These are phyloP conservation scores for Parasteatoda lunata DNA, from an alignment of 2,888 invertebrate genomes.

Conservation along the genomic window DNA sequence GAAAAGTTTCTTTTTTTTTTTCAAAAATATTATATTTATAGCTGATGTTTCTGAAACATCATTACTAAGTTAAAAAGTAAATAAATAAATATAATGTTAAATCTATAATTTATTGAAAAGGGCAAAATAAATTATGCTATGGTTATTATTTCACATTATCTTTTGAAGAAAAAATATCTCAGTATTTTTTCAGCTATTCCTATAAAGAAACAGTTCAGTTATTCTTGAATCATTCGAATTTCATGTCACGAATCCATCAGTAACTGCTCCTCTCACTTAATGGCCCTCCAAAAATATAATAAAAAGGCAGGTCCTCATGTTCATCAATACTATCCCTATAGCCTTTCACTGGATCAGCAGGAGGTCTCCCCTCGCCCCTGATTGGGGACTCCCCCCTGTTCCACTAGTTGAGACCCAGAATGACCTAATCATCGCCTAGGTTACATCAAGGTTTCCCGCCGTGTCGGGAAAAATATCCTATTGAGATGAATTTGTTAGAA, in stretches of 20 bases:
- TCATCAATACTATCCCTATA: slow-evolving; percentile 37
- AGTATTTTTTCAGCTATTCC: too few species aligned
- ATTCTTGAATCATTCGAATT: not conserved
- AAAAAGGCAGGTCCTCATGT: slow-evolving; percentile 25
- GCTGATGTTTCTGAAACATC: too few species aligned
- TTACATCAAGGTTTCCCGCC: slow-evolving; percentile 36
- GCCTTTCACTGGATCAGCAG: slow-evolving; percentile 5
- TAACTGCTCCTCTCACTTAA: slow-evolving; percentile 40
- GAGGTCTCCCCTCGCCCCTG: not conserved
- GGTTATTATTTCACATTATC: too few species aligned
- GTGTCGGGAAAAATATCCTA: slow-evolving; percentile 15
- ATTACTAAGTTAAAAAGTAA: too few species aligned
- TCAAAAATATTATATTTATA: too few species aligned
- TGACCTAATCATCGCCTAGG: slow-evolving; percentile 51
- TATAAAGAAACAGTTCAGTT: too few species aligned
- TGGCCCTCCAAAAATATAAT: slow-evolving; percentile 46
- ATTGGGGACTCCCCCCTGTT: slow-evolving; percentile 8
- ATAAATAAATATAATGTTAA: too few species aligned
- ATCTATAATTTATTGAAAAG: too few species aligned
- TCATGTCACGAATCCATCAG: slow-evolving; percentile 18
- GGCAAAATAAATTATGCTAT: too few species aligned
- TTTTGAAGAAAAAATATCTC: too few species aligned
- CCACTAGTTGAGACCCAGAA: not conserved
- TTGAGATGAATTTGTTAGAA: slow-evolving; percentile 46
- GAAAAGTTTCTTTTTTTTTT: too few species aligned